Percentiles rank a stretch among this genome's conserved stretches.
Conservation (phyloP, 2,888 invertebrate species). For the Xestia ashworthii region DNA sequence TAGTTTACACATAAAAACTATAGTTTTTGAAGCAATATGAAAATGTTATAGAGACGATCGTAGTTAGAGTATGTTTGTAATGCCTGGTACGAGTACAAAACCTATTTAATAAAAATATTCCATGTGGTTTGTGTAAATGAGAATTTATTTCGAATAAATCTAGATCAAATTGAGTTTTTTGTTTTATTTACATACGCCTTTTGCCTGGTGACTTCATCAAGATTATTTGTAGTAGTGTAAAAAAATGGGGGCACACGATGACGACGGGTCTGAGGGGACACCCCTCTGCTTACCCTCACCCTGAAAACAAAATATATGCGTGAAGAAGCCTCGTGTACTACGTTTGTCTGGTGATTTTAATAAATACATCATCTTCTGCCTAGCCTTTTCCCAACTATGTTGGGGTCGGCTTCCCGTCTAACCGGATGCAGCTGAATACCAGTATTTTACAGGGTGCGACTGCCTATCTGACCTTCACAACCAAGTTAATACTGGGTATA, state of each 20-base stretch:
- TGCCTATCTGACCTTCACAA: too few relatives aligned
- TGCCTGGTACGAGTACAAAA: conserved; percentile 68
- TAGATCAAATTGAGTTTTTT: conserved; percentile 22
- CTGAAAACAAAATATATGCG: neutral
- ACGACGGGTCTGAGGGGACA: too few relatives aligned
- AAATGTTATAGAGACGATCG: conserved; percentile 7
- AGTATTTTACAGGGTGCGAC: too few relatives aligned
- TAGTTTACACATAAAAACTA: conserved; percentile 3
- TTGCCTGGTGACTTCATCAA: neutral
- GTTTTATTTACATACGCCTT: neutral
- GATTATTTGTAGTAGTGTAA: neutral
- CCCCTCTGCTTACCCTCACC: too few relatives aligned
- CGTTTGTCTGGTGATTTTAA: neutral
- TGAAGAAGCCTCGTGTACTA: neutral
- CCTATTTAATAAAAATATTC: conserved; percentile 59
- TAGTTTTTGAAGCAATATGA: conserved; percentile 37
- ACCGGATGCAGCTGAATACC: too few relatives aligned
- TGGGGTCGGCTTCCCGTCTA: too few relatives aligned
- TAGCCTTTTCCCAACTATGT: too few relatives aligned
- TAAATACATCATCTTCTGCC: too few relatives aligned
- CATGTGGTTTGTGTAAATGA: conserved; percentile 50
- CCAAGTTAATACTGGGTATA: too few relatives aligned
- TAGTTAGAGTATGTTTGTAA: conserved; percentile 28
- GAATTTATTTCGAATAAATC: conserved; percentile 55
- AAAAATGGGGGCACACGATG: neutral